Conservation (phyloP, 1,140 invertebrate genomes). For the Pogonomyrmex californicus region DNA sequence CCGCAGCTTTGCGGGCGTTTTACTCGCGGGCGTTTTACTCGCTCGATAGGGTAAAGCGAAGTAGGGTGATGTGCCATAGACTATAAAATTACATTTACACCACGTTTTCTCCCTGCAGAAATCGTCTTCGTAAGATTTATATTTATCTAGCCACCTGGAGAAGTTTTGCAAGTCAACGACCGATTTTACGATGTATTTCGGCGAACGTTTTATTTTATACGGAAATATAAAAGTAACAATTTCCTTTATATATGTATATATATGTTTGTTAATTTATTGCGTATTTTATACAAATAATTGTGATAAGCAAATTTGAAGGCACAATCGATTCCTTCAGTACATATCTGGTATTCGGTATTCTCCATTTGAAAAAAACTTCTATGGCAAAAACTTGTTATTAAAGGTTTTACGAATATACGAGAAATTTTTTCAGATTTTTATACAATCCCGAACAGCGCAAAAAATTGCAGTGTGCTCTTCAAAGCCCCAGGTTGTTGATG, state of each 20-base stretch:
- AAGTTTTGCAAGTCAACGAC: background rate
- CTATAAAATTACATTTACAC: slow-evolving; percentile 41
- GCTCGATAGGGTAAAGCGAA: background rate
- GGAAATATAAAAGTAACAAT: background rate
- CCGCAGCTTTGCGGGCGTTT: background rate
- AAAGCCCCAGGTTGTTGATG: no score
- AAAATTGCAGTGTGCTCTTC: no score
- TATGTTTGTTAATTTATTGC: background rate
- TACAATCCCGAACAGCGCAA: no score
- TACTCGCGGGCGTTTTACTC: background rate
- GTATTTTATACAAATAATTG: background rate
- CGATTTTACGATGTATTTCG: background rate
- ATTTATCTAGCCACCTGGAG: background rate
- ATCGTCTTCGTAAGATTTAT: slow-evolving; percentile 31
- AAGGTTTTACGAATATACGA: no score
- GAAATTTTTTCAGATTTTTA: no score
- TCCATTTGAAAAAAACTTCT: no score
- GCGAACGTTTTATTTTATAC: background rate
- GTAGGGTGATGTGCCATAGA: background rate
- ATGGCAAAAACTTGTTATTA: no score
- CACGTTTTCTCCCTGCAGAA: background rate
- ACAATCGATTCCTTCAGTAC: no score
- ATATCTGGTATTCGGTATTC: no score
- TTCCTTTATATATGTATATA: background rate
- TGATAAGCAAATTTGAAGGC: background rate